phyloP scores from a whole-genome alignment of 92 coral and sea anemone genomes.

The Epizoanthus illoricatus region DNA sequence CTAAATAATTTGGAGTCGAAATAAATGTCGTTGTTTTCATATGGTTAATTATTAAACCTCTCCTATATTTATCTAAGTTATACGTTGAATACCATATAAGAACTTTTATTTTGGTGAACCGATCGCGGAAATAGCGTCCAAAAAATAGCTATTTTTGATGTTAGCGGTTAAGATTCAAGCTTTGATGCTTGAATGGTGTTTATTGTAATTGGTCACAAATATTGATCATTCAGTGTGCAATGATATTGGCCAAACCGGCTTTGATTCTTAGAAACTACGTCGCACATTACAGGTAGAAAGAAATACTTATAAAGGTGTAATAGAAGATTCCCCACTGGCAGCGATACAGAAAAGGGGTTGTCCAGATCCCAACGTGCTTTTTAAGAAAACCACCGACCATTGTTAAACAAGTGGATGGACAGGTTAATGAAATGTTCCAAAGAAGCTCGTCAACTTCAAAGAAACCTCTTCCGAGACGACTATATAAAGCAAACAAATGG shows the following conservation, averaged over 20 bases:
- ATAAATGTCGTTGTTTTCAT: no score
- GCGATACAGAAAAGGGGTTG: neutral
- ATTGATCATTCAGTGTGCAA: neutral
- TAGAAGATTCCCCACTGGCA: neutral
- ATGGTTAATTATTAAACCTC: no score
- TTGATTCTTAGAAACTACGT: neutral
- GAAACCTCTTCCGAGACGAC: constrained; percentile 23
- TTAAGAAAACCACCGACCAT: neutral
- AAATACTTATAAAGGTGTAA: neutral
- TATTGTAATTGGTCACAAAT: constrained; percentile 4
- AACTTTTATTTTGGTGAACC: neutral
- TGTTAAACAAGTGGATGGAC: neutral
- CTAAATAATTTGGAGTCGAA: no score
- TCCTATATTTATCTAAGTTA: no score
- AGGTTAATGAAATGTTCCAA: constrained; percentile 11
- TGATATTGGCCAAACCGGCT: constrained; percentile 32
- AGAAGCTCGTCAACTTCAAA: constrained; percentile 23
- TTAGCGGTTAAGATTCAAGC: constrained; percentile 16
- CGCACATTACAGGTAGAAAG: neutral
- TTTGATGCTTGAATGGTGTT: neutral
- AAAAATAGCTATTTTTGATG: neutral
- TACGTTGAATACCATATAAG: neutral
- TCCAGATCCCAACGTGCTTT: neutral
- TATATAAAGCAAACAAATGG: constrained; percentile 4
- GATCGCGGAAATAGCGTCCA: neutral